Evolutionary conservation across 2,113 vertebrate genomes (phyloP).

Genomic region (Pandion haliaetus): DNA sequence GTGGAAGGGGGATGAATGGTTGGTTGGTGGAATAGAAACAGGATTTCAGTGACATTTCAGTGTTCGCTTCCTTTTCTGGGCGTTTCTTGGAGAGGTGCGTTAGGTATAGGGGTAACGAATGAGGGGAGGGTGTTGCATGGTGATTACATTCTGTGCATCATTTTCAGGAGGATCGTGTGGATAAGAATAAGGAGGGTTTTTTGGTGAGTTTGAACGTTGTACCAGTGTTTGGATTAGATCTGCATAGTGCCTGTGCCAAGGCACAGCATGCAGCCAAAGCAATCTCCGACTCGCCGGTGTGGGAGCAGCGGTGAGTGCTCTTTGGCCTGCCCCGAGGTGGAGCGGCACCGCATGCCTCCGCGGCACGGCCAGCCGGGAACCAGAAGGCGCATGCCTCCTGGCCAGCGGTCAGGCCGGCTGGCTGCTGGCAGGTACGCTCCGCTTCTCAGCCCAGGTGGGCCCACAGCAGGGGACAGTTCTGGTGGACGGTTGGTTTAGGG

Average conservation of each 20-base stretch:
- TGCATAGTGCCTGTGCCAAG: background rate
- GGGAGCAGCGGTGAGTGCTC: accelerated
- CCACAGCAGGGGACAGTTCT: background rate
- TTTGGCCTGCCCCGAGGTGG: background rate
- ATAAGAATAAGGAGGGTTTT: too few relatives aligned
- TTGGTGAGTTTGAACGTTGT: background rate
- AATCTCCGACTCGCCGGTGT: accelerated
- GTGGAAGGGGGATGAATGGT: background rate
- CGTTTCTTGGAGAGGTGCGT: background rate
- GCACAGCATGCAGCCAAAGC: background rate
- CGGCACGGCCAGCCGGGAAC: background rate
- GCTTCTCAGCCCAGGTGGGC: background rate
- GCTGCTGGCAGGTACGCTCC: background rate
- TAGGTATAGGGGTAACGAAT: too few relatives aligned
- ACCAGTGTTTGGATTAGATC: background rate
- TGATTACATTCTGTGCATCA: background rate
- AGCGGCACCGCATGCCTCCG: background rate
- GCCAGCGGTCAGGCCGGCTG: background rate
- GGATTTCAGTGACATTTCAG: background rate
- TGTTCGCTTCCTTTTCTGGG: background rate
- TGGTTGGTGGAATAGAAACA: background rate
- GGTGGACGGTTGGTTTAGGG: background rate
- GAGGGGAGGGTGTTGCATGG: background rate
- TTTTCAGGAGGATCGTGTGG: background rate
- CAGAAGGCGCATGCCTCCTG: background rate